Evolutionary conservation across 2,113 vertebrate species (phyloP).

Genomic region (Emydura subglobosa): DNA sequence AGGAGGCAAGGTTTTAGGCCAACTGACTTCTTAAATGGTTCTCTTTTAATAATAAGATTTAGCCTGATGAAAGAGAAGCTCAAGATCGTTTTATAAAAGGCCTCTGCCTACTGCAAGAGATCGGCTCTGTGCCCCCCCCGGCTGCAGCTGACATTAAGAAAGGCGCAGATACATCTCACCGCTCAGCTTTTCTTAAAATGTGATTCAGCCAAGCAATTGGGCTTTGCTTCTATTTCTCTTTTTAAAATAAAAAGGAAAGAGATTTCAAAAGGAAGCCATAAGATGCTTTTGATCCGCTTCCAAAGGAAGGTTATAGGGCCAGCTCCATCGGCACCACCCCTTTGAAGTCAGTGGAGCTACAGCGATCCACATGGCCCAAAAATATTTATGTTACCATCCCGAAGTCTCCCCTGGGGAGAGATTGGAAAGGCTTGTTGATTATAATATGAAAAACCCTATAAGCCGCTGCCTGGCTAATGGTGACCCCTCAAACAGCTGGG

Average conservation of each 20-base stretch:
- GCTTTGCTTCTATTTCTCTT: neutral
- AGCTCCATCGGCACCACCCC: neutral
- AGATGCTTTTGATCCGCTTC: neutral
- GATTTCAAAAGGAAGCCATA: neutral
- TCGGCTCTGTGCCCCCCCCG: neutral
- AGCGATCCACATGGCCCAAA: neutral
- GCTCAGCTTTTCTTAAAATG: neutral
- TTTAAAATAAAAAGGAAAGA: neutral
- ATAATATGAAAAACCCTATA: neutral
- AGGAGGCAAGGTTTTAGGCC: neutral
- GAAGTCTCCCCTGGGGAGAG: neutral
- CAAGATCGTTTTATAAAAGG: neutral
- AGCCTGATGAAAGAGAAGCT: neutral
- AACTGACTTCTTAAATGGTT: neutral
- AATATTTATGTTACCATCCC: neutral
- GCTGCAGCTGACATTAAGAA: neutral
- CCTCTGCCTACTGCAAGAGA: neutral
- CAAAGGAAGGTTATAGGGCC: neutral
- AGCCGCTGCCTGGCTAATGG: neutral
- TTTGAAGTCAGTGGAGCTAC: neutral
- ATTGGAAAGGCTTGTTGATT: neutral
- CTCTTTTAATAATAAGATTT: neutral
- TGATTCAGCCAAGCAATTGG: neutral
- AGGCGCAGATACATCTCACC: neutral
- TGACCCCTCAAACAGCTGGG: neutral